Evolutionary conservation across 2,113 vertebrate species (phyloP).

Genomic region (Microcebus jonahi): DNA sequence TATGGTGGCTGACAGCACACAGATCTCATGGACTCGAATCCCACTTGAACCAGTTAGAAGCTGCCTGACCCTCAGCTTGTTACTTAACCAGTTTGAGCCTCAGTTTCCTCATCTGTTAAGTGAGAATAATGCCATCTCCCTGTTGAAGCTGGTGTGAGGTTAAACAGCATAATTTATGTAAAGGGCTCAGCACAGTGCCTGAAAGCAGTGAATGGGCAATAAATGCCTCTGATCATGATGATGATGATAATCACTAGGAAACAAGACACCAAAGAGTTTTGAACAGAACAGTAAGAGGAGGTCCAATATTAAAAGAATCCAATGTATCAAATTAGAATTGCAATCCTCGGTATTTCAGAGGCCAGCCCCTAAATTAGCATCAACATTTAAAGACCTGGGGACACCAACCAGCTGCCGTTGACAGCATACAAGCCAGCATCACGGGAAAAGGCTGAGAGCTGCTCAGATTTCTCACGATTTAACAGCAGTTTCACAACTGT

Average conservation of each 20-base stretch:
- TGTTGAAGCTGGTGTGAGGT: background rate
- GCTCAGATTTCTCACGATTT: background rate
- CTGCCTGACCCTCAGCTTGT: background rate
- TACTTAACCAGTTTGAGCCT: background rate
- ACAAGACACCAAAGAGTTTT: constrained; percentile 54
- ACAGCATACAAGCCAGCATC: background rate
- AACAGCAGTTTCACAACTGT: background rate
- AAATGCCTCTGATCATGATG: constrained; percentile 47
- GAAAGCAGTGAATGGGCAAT: constrained; percentile 36
- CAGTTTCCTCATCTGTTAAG: constrained; percentile 38
- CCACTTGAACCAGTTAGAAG: background rate
- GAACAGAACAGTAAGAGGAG: constrained; percentile 33
- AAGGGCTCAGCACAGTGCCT: background rate
- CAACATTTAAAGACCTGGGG: background rate
- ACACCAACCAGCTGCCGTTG: background rate
- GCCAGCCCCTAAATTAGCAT: background rate
- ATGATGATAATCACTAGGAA: constrained; percentile 43
- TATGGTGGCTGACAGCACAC: background rate
- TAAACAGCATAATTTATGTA: background rate
- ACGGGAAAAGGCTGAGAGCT: background rate
- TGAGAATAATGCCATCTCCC: background rate
- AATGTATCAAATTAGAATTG: background rate
- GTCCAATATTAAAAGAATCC: background rate
- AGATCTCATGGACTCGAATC: background rate
- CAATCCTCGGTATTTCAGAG: constrained; percentile 22